phyloP scores from a whole-genome alignment of 2,113 vertebrate species.

The Tetrax tetrax region DNA sequence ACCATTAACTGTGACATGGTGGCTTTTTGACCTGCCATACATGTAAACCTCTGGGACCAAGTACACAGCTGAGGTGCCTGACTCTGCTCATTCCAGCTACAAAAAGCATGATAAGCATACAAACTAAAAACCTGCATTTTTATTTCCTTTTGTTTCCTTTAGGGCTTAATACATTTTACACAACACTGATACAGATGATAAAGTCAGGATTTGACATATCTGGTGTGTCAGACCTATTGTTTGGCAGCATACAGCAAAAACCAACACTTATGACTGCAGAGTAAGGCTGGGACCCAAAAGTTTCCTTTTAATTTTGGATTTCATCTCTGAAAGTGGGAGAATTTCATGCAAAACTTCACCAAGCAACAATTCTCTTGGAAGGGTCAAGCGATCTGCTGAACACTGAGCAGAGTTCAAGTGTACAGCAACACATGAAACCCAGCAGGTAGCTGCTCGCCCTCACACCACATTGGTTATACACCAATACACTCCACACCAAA shows the following conservation, averaged over 20 bases:
- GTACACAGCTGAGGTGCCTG: not conserved
- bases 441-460: not conserved
- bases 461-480: rapidly evolving
- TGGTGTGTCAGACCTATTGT: not conserved
- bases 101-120: not conserved
- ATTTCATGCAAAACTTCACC: not conserved
- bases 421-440: not conserved
- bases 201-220: not conserved
- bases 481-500: not conserved
- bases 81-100: not conserved
- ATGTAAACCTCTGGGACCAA: not conserved
- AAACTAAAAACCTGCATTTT: not conserved
- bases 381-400: not conserved
- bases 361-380: not conserved
- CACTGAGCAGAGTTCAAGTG: not conserved
- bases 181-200: not conserved
- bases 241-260: not conserved
- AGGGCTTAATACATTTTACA: not conserved
- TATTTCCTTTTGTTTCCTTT: conserved; percentile 8
- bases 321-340: not conserved
- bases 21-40: not conserved
- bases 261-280: not conserved
- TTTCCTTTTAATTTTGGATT: not conserved
- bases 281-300: not conserved
- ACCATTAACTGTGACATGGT: not conserved